Evolutionary conservation across 2,888 invertebrate species (phyloP).

Genomic region (Athalia rosae): DNA sequence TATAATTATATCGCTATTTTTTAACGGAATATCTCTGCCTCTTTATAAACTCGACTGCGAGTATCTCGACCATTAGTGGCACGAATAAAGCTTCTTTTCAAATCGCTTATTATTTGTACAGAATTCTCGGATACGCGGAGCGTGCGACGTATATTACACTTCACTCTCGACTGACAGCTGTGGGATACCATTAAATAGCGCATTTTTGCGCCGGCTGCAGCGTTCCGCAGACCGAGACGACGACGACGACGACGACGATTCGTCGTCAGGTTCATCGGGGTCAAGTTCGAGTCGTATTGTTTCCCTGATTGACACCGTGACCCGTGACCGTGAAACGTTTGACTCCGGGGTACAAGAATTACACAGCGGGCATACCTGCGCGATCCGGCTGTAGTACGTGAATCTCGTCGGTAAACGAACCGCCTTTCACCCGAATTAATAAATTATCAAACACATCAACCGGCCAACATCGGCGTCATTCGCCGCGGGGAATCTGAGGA

Average conservation of each 20-base stretch:
- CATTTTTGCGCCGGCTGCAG: constrained; percentile 13
- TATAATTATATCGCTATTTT: constrained; percentile 17
- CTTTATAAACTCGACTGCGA: no score
- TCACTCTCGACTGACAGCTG: constrained; percentile 7
- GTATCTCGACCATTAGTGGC: neutral
- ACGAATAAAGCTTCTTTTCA: neutral
- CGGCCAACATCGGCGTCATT: constrained; percentile 25
- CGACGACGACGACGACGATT: neutral
- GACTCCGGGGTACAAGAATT: constrained; percentile 24
- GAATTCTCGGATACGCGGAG: neutral
- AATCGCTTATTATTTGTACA: neutral
- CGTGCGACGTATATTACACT: neutral
- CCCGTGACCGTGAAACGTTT: constrained; percentile 32
- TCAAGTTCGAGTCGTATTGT: constrained; percentile 26
- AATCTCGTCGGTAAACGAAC: neutral
- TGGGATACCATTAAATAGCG: constrained; percentile 5
- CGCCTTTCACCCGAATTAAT: constrained; percentile 43
- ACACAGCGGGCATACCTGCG: constrained; percentile 11
- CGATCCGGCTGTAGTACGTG: neutral
- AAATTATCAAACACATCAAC: constrained; percentile 41
- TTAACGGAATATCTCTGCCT: constrained; percentile 10
- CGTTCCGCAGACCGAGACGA: neutral
- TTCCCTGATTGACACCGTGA: constrained; percentile 33
- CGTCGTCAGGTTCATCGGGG: constrained; percentile 28
- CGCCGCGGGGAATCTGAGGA: constrained; percentile 21